Evolutionary conservation across 1,140 invertebrate genomes (phyloP), one percentile per base, ranked within the genome.

Genomic region (Phymastichus coffea): DNA sequence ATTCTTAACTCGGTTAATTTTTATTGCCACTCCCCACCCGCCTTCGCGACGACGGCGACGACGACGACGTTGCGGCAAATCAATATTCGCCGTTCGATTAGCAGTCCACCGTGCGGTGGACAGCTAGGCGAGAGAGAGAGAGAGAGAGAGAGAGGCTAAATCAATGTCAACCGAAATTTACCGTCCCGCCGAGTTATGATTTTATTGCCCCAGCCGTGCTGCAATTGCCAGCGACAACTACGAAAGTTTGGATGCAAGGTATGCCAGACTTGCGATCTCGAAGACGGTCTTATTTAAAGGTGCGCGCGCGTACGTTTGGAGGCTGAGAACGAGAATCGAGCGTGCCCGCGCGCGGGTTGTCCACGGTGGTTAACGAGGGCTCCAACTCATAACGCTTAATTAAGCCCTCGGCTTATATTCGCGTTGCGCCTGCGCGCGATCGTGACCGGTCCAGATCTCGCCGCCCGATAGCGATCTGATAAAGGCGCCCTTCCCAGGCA

Each of bases 321-420:
- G 4, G 20, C 3, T 26, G 12, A n/a, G 23, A 44, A 33, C 25
- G 40, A 55, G 22, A 55, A 43, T 30, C 28, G 22, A 15, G 26
- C 25, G 14, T 7, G 19, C 19, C 10, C 19, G 1, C 12, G n/a
- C 14, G 15, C 20, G 9, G 8, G n/a, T n/a, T n/a, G n/a, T n/a
- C n/a, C 20, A 30, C 47, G 44, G 54, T 54, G 51, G 43, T 75
- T 80, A 79, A 79, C 77, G 71, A 79, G 76, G 71, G 68, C 65
- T 69, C 69, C 70, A 71, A 77, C 74, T 80, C 77, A 79, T 79
- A 80, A 80, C 70, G 74, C 75, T 79, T 80, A 80, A 80, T 80
- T 79, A 80, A 80, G 74, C 71, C 73, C n/a, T 67, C 72, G 68
- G 69, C 73, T n/a, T 26, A 25, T 60, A 60, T 72, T 70, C 66